A percentile compares a stretch with the other conserved stretches of the same genome.
Evolutionary conservation across 2,113 vertebrate species (phyloP).

Genomic region (Mugil cephalus): DNA sequence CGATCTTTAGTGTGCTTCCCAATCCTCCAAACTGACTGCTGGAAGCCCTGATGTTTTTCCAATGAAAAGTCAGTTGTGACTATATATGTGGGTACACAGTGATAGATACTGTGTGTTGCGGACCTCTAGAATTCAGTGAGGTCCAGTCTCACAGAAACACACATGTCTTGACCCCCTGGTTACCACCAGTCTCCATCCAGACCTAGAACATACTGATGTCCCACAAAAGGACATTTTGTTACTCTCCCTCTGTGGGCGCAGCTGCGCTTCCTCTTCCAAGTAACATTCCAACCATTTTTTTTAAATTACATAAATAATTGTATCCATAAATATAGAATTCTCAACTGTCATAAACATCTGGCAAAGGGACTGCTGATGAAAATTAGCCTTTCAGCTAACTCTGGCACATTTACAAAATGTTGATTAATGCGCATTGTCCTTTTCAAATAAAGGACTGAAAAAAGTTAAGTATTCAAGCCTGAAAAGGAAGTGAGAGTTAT

Average conservation of each 20-base stretch:
- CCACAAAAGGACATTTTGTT: constrained; percentile 21
- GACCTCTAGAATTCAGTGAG: constrained; percentile 25
- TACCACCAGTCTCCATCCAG: constrained; percentile 14
- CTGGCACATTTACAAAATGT: no score
- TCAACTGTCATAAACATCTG: no score
- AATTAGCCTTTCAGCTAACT: no score
- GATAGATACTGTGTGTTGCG: constrained; percentile 37
- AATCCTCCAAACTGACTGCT: neutral
- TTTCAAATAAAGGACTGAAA: no score
- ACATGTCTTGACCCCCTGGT: constrained; percentile 43
- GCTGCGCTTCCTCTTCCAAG: neutral
- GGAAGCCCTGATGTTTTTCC: constrained; percentile 24
- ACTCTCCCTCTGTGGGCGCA: neutral
- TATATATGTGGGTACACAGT: constrained; percentile 3
- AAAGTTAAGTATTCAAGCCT: no score
- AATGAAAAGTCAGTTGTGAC: constrained; percentile 19
- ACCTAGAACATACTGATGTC: neutral
- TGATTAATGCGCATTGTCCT: no score
- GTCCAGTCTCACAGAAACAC: neutral
- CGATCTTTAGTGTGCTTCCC: constrained; percentile 3
- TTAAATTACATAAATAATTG: no score
- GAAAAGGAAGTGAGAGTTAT: no score
- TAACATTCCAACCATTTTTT: neutral
- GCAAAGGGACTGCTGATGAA: no score
- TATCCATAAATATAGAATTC: no score